A percentile compares a stretch with the other conserved stretches of the same genome.
Evolutionary conservation across 53 echinoderm and acorn worm species (phyloP).

Genomic region (Echinometra lucunter): DNA sequence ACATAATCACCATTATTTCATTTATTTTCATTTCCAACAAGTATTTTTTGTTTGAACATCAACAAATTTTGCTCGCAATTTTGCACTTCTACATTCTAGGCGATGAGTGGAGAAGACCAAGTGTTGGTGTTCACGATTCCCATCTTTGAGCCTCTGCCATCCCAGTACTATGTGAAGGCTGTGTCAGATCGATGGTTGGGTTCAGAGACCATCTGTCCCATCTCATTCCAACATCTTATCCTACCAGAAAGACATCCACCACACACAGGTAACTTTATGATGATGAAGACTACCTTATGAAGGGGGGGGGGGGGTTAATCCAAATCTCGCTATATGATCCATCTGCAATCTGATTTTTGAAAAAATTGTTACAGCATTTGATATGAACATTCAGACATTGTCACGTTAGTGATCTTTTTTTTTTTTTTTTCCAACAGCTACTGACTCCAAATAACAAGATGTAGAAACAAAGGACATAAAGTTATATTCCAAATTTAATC

Average conservation of each 20-base stretch:
- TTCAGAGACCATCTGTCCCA: slow-evolving; percentile 86
- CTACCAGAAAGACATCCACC: slow-evolving; percentile 97
- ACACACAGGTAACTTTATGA: slow-evolving; percentile 78
- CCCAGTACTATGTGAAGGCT: slow-evolving; percentile 98
- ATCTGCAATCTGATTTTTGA: no score
- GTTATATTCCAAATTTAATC: no score
- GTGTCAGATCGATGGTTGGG: slow-evolving; percentile 97
- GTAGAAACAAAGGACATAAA: no score
- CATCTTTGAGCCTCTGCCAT: slow-evolving; percentile 96
- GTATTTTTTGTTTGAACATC: not conserved
- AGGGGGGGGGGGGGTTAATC: not conserved
- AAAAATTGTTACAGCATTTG: no score
- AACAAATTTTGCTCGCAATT: no score
- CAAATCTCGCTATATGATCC: no score
- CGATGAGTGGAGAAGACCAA: slow-evolving; percentile 75
- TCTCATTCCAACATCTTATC: slow-evolving; percentile 98
- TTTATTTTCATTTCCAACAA: no score
- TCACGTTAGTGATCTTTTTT: no score
- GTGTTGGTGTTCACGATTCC: slow-evolving; percentile 91
- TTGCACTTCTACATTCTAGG: slow-evolving; percentile 47
- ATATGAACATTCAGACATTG: no score
- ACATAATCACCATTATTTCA: no score
- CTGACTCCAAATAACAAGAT: no score
- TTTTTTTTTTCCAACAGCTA: no score
- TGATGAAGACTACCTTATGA: not conserved